Evolutionary conservation across 1,140 invertebrate genomes (phyloP).

Genomic region (Listronotus bonariensis): DNA sequence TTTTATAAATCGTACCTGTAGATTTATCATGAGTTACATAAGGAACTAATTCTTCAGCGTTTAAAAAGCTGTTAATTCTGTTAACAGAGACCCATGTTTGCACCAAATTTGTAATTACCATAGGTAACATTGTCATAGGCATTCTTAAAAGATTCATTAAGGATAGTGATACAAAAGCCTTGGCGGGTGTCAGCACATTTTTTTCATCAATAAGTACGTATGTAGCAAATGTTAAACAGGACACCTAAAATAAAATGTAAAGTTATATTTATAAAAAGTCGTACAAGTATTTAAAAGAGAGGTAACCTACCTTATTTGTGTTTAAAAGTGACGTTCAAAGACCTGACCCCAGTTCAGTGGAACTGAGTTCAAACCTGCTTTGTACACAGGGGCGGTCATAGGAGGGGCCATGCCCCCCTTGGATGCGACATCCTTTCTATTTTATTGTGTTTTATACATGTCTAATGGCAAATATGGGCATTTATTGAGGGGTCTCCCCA

Average conservation of each 20-base stretch:
- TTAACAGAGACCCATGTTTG: constrained; percentile 76
- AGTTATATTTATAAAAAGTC: no score
- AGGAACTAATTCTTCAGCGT: constrained; percentile 77
- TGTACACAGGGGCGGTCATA: no score
- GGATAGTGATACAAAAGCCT: constrained; percentile 94
- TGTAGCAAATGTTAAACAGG: constrained; percentile 89
- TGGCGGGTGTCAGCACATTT: constrained; percentile 81
- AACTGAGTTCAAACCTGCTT: no score
- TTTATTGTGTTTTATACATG: no score
- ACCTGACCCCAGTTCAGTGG: no score
- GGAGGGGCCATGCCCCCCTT: no score
- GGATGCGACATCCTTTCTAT: no score
- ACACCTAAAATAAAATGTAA: constrained; percentile 65
- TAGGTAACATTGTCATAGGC: constrained; percentile 86
- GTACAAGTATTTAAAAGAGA: no score
- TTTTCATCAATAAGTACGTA: constrained; percentile 84
- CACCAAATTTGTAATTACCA: constrained; percentile 84
- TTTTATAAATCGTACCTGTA: constrained; percentile 63
- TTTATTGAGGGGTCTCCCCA: no score
- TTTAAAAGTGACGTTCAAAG: no score
- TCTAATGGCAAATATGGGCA: no score
- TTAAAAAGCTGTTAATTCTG: constrained; percentile 89
- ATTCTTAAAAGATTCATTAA: constrained; percentile 97
- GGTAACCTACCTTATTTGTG: no score
- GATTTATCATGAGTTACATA: constrained; percentile 74